Evolutionary conservation across 2,797 vertebrate species (phyloP).

Genomic region (Chelmon rostratus): DNA sequence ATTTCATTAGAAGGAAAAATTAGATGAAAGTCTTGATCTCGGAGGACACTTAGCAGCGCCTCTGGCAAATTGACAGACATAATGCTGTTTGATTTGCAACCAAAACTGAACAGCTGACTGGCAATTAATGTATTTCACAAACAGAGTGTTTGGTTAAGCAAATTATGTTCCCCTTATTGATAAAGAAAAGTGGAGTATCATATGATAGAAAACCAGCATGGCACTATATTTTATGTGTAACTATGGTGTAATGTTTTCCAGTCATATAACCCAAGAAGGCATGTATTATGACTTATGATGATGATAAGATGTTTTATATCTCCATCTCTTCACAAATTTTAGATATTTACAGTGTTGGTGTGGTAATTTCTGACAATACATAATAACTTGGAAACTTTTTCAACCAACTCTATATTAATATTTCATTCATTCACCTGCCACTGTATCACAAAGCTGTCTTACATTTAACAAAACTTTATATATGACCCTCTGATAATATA

Average conservation of each 20-base stretch:
- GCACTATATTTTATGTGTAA: conserved; percentile 7
- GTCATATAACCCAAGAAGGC: neutral
- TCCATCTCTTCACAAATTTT: neutral
- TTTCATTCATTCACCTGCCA: neutral
- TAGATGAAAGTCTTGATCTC: conserved; percentile 96
- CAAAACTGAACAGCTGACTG: conserved; percentile 82
- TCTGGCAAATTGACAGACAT: conserved; percentile 86
- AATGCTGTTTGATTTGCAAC: conserved; percentile 87
- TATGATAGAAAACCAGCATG: conserved; percentile 9
- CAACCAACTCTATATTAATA: neutral
- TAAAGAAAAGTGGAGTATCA: conserved; percentile 31
- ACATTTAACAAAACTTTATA: neutral
- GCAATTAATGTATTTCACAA: conserved; percentile 69
- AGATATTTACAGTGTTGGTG: neutral
- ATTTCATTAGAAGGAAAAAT: conserved; percentile 96
- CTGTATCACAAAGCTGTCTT: neutral
- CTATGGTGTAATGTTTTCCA: conserved; percentile 2
- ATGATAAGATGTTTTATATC: neutral
- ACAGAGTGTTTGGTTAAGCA: conserved; percentile 75
- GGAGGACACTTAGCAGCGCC: conserved; percentile 89
- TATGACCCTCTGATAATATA: conserved; percentile 32
- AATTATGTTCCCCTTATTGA: conserved; percentile 55
- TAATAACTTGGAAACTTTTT: neutral
- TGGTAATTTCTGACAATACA: neutral
- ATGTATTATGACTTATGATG: neutral